Evolutionary conservation across 2,797 vertebrate genomes (phyloP), one percentile per base, ranked within the genome.

Genomic region (Apogon hyalosoma): DNA sequence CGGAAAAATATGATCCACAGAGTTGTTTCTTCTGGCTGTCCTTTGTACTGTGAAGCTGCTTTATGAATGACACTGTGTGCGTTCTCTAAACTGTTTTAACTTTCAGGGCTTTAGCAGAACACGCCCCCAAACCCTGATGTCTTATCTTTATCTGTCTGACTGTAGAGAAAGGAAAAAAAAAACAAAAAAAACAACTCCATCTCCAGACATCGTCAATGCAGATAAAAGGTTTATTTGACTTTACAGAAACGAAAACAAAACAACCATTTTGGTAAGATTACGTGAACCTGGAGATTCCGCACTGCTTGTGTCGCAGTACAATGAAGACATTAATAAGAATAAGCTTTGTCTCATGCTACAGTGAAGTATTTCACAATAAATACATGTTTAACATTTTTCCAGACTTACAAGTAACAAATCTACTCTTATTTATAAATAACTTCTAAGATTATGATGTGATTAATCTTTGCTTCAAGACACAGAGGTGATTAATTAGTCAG

Each of bases 211-310:
- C 78, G 45, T 84, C 51, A 78, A 80, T 92, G 91, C 90, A 90
- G 81, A 87, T 83, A 85, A 80, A 78, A 71, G 16, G 42, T 91
- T 92, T 90, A 91, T 91, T 92, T 86, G 31, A 77, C 76, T 85
- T 72, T 21, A 77, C 71, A 78, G 63, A 79, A 65, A 75, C 54
- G 73, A 67, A 83, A 85, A 62, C 61, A 65, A 42, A 73, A 79
- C 61, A 76, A 69, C 15, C 15, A 65, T 53, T 19, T 53, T 56
- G 28, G 65, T 45, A 53, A 68, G 67, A 76, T 73, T 31, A 64
- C 11, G 36, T 55, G 59, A 79, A 48, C 41, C 36, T 14, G 63
- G 40, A 48, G 42, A 63, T 64, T 21, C 18, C 13, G 24, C 45
- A 60, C 45, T 55, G 58, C 46, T 46, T 45, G 57, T 43, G 16